Base-by-base conservation (phyloP, 2,113 vertebrate species). In the Nyctereutes procyonoides region DNA sequence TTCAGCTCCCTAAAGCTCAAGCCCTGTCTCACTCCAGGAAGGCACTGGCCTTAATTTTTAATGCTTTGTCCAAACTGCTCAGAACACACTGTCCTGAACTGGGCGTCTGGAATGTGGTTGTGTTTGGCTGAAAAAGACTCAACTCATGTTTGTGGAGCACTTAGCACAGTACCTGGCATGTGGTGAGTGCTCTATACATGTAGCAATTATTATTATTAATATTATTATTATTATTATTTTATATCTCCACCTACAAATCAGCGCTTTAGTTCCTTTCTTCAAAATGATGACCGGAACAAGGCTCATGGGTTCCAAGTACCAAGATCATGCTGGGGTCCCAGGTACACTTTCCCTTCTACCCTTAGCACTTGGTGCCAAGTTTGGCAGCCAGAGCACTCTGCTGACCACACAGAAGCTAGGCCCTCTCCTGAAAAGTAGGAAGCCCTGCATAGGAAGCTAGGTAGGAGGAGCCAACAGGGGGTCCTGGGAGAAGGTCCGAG, bases 51-150 rank as follows among this genome's bases (percentile, higher is more conserved):
- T 74, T 82, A 30, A 85, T 51, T 58, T 51, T 96, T 97, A 98
- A 98, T 97, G 98, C 98, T 98, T 96, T 85, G n/a, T 65, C 76
- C 90, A 84, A 88, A 96, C 90, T 62, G 16, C 92, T 60, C 69
- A 30, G 83, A 53, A 89, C n/a, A 24, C 9, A 8, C 15, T 1
- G 1, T 19, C 85, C 35, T 60, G 53, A 74, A 79, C 79, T 26
- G 67, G 63, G 81, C 76, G 83, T 81, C 58, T 74, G 96, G 96
- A 56, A 16, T 24, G 5, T 30, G 84, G 93, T 79, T 86, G 97
- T 38, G 84, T 20, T 43, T 6, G 53, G 38, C 81, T 17, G 48
- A 85, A 51, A 53, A 89, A 67, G 86, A 76, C 51, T 71, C 88
- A 7, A 30, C n/a, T 32, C n/a, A 20, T 8, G 67, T 81, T 62